Base-by-base conservation (phyloP, 2,797 vertebrate genomes). In the Pangasius larnaudii region DNA sequence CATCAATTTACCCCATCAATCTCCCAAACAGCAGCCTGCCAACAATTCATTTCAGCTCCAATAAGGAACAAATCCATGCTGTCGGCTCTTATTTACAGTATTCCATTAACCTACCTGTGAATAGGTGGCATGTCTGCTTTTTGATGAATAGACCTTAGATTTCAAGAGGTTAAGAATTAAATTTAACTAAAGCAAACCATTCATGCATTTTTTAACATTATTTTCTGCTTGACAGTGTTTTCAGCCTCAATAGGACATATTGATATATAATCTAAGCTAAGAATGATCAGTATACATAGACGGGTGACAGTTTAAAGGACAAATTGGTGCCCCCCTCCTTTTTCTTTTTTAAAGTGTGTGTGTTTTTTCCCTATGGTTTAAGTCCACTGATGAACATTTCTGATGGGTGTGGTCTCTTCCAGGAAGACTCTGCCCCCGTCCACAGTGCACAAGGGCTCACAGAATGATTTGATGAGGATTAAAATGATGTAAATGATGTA, bases 181-280 rank as follows among this genome's bases (percentile, higher is more conserved):
- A 65, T 87, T 87, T 79, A 18, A 36, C 8, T n/a, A 58, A 81
- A 86, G 86, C 74, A 87, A 88, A 90, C 72, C 93, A 93, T 95
- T 95, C 95, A 94, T 93, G 77, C 77, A 13, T n/a, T 80, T 80
- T 63, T 16, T n/a, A 5, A 33, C 16, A 19, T 82, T 46, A 14
- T 46, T 46, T 65, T n/a, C 24, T n/a, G 36, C 58, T 27, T 46
- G 58, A 16, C 27, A 5, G 36, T 42, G 18, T 82, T 82, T 46
- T 46, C 27, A 19, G 27, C 33, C 33, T 59, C 33, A 24, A 11
- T 1, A 11, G 9, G 53, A 59, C 33, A 13, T 59, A 8, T 3
- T 7, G 13, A 51, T 7, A 19, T 77, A 18, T 33, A 33, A 2
- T 22, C 8, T 33, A 19, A 33, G 53, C 24, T 4, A 65, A 30